Evolutionary conservation across 2,797 vertebrate species (phyloP).

Genomic region (Dryobates pubescens): DNA sequence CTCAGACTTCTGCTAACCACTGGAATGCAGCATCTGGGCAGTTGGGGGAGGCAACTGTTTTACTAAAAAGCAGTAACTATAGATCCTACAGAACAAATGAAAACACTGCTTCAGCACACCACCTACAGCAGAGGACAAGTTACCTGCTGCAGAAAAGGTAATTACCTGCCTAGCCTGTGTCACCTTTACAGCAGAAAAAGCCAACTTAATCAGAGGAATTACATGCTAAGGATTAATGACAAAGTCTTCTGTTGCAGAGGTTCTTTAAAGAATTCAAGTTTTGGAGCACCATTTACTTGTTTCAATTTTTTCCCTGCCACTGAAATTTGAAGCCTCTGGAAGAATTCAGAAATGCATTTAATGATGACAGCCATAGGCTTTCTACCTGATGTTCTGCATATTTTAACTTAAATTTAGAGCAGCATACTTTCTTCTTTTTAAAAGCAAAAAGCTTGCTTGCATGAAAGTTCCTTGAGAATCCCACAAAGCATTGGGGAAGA

Average conservation of each 20-base stretch:
- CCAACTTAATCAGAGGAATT: not conserved
- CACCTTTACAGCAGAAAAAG: not conserved
- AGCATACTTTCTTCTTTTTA: not conserved
- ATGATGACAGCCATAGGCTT: not conserved
- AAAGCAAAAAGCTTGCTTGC: not conserved
- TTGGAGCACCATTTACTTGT: not conserved
- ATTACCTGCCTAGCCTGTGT: not conserved
- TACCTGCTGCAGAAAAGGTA: not conserved
- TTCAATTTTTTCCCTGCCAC: not conserved
- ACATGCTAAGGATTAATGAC: not conserved
- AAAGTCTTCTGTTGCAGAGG: not conserved
- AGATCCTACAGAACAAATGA: not conserved
- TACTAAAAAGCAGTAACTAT: not conserved
- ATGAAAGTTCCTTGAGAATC: not conserved
- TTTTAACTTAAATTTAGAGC: not conserved
- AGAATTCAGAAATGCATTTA: not conserved
- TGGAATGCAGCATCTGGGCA: slow-evolving; percentile 46
- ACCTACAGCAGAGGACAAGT: not conserved
- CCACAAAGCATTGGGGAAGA: not conserved
- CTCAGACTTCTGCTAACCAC: slow-evolving; percentile 31
- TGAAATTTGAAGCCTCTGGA: not conserved
- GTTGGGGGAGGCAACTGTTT: not conserved
- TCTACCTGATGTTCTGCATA: not conserved
- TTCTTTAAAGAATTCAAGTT: not conserved
- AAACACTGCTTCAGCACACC: not conserved